Base-by-base conservation (phyloP, 2,113 vertebrate genomes). In the Eurystomus gularis region DNA sequence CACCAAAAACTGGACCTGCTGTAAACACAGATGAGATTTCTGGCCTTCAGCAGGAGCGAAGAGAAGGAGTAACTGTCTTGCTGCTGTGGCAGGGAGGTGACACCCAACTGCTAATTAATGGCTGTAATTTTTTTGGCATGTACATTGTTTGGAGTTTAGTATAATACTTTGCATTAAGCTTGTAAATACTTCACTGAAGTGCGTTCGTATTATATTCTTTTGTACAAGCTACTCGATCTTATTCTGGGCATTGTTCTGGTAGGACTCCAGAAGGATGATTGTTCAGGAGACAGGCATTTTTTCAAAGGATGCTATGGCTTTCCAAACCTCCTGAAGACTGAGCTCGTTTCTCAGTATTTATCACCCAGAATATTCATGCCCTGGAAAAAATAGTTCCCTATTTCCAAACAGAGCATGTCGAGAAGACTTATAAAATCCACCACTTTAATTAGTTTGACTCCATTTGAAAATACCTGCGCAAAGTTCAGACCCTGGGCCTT, bases 1-100 rank as follows among this genome's bases (percentile, higher is more conserved):
- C 85, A 55, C 80, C 42, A 69, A 88, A 93, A 92, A 65, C 7
- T 97, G 95, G 91, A 64, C 17, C 64, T 83, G 6, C 92, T 76
- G 35, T 84, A 58, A 94, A 55, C 31, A 11, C 39, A 92, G 26
- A 83, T 97, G 64, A 97, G 66, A 44, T 31, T 71, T 76, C 73
- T 71, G 70, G 21, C 11, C 86, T 58, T 90, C 64, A 55, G 44
- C 60, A 39, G 66, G 49, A 79, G 39, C 77, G 65, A 58, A 62
- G 20, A 82, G 92, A 93, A 91, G 85, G 75, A 90, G 12, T 37
- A 0, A 65, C 40, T 2, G 3, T 58, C n/a, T 35, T 64, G 73
- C 26, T 85, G 5, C 65, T 79, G 52, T 35, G 24, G 21, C 64
- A 90, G 55, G 25, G 23, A 81, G 80, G 48, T 77, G 61, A 72